phyloP scores from a whole-genome alignment of 2,888 invertebrate genomes.

The Sesia bembeciformis region DNA sequence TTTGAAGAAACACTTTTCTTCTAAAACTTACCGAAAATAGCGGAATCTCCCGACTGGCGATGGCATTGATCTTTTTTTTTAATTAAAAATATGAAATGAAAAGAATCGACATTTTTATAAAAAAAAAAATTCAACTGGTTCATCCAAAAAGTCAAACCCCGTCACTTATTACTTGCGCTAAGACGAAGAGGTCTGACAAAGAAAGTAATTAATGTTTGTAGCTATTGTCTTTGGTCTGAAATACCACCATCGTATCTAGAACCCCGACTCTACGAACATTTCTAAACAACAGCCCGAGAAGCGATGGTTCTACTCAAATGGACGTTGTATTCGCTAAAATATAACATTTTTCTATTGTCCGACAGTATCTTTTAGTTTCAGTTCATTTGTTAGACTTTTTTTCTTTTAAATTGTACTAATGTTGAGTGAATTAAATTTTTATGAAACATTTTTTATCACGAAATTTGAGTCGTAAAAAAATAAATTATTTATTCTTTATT shows the following conservation, averaged over 20 bases:
- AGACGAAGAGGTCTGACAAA: slow-evolving; percentile 37
- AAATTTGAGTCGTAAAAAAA: too few species aligned
- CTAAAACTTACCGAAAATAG: too few species aligned
- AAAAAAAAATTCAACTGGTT: not conserved
- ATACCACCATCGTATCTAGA: slow-evolving; percentile 31
- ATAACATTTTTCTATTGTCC: slow-evolving; percentile 47
- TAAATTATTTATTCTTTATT: too few species aligned
- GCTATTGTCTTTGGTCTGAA: slow-evolving; percentile 56
- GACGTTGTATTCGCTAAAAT: slow-evolving; percentile 43
- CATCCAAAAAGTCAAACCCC: slow-evolving; percentile 1
- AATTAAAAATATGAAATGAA: too few species aligned
- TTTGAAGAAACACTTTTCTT: too few species aligned
- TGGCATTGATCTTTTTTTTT: too few species aligned
- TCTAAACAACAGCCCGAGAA: slow-evolving; percentile 14
- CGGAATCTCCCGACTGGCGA: too few species aligned
- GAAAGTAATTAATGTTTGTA: slow-evolving; percentile 68
- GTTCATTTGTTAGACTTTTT: not conserved
- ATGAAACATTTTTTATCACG: too few species aligned
- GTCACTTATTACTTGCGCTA: slow-evolving; percentile 18
- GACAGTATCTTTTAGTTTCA: not conserved
- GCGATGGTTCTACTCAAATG: slow-evolving; percentile 29
- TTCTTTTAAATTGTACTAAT: not conserved
- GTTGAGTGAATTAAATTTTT: not conserved
- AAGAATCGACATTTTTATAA: too few species aligned
- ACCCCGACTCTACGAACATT: slow-evolving; percentile 10